Evolutionary conservation across 2,888 invertebrate species (phyloP), one percentile per base, ranked within the genome.

Genomic region (Morpho deidamia): DNA sequence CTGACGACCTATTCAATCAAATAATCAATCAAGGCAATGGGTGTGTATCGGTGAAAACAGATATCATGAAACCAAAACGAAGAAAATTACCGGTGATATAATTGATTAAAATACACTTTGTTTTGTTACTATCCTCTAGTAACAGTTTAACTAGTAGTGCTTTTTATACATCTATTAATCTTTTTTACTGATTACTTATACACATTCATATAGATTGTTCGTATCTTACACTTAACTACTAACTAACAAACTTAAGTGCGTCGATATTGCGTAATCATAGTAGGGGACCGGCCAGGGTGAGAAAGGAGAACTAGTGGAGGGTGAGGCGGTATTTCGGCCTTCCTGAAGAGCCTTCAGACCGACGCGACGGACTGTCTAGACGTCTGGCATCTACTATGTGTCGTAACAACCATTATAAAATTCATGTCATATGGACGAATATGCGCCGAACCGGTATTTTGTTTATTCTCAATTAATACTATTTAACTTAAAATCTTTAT

Each of bases 361-460:
- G 70, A 69, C 72, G 75, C 81, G 81, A 73, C 81, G 67, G 65
- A 58, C 70, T 70, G 83, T 81, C 83, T 83, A 84, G 83, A 83
- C 84, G 81, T 80, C 82, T 83, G 78, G 71, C 74, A 67, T 68
- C 74, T 72, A 72, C 73, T 69, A 64, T 63, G 65, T 66, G 69
- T 66, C 64, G 66, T 67, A 66, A 68, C 58, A 64, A 59, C 60
- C 56, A 65, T 65, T 63, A 62, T 58, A 62, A 59, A 64, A 65
- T 65, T 61, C 60, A 62, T 65, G 62, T 63, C 63, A 66, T 59
- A 64, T 65, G 56, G 59, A 60, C 52, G 65, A 61, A 57, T 60
- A 67, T 64, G 65, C 60, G 50, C 58, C 47, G 55, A 56, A 39
- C 39, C 44, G 33, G 12, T 48, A 53, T 51, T 48, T 53, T 55